These are phyloP conservation scores for Brachyrhaphis roseni DNA, from an alignment of 2,797 vertebrate genomes.

Conservation along the genomic window DNA sequence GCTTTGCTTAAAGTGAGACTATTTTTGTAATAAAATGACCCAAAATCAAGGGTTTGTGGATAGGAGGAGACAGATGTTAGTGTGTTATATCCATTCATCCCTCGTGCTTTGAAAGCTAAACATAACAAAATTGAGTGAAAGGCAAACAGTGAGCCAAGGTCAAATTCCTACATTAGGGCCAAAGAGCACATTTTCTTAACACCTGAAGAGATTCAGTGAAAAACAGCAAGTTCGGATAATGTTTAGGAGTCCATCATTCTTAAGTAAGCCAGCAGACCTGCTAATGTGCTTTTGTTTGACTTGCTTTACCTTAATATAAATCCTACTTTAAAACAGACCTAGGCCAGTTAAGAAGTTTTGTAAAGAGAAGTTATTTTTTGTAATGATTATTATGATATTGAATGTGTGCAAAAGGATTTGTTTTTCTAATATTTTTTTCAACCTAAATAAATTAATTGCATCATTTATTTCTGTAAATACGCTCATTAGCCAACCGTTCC, in stretches of 20 bases:
- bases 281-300: conserved; percentile 9
- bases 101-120: conserved; percentile 35
- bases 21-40: conserved; percentile 37
- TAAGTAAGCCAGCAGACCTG: conserved; percentile 6
- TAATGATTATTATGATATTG: neutral
- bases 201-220: conserved; percentile 2
- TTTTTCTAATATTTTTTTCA: neutral
- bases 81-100: conserved; percentile 21
- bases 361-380: neutral
- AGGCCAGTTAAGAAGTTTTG: neutral
- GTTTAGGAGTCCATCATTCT: conserved; percentile 4
- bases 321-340: neutral
- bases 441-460: neutral
- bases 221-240: conserved; percentile 4
- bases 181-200: conserved; percentile 25
- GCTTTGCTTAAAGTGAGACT: conserved; percentile 16
- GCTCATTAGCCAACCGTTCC: neutral
- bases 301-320: conserved; percentile 6
- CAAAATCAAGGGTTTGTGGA: conserved; percentile 28
- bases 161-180: conserved; percentile 32
- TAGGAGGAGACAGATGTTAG: conserved; percentile 45
- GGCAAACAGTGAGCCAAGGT: conserved; percentile 28
- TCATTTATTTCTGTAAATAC: neutral
- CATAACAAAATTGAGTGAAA: conserved; percentile 22
- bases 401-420: neutral